phyloP scores from a whole-genome alignment of 2,888 invertebrate species.

The Stomorhina lunata region DNA sequence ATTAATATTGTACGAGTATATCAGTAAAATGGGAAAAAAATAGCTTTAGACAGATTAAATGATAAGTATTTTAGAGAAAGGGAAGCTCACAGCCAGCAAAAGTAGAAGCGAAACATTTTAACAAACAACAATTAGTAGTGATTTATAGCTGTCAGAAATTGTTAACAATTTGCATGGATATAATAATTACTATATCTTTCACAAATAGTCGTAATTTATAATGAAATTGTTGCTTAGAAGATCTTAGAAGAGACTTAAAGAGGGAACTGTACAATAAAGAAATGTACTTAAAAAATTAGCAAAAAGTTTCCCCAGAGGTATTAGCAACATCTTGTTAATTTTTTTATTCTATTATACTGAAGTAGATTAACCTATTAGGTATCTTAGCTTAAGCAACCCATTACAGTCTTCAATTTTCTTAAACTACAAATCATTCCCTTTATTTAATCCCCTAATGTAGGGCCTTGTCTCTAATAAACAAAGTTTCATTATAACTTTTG shows the following conservation, averaged over 20 bases:
- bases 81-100: background rate
- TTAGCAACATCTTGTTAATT: too few species aligned
- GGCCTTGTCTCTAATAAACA: background rate
- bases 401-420: too few species aligned
- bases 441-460: too few species aligned
- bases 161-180: slow-evolving; percentile 77
- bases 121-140: slow-evolving; percentile 71
- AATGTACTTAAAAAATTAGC: background rate
- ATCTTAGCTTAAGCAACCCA: too few species aligned
- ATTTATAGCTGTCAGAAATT: slow-evolving; percentile 77
- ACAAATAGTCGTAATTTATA: background rate
- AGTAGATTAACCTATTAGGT: too few species aligned
- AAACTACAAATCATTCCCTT: too few species aligned
- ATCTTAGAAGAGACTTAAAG: background rate
- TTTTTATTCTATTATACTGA: too few species aligned
- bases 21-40: background rate
- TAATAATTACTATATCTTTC: slow-evolving; percentile 52
- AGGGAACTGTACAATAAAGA: background rate
- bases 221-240: background rate
- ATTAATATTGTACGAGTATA: slow-evolving; percentile 52
- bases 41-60: background rate
- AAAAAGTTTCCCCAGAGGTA: too few species aligned
- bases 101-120: background rate
- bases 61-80: background rate
- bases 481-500: background rate